Percentiles rank a stretch among this genome's conserved stretches.
Evolutionary conservation across 2,113 vertebrate species (phyloP).

Genomic region (Diphyllodes magnificus): DNA sequence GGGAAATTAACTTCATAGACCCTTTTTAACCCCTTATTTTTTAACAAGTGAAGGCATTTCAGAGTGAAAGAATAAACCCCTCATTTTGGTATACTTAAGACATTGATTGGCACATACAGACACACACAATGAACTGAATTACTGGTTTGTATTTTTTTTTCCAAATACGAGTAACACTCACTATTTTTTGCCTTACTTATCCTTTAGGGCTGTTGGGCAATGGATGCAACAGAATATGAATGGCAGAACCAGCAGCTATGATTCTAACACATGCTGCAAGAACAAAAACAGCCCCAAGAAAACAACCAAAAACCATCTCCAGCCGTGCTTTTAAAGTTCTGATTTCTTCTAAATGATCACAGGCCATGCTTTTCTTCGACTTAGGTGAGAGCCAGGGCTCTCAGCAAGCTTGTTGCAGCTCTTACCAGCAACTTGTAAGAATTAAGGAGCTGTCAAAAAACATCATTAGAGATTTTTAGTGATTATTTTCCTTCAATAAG

Average conservation of each 20-base stretch:
- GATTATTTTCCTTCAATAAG: conserved; percentile 7
- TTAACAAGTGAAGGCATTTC: neutral
- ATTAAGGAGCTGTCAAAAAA: conserved; percentile 28
- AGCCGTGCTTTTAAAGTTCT: conserved; percentile 10
- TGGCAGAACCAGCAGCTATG: neutral
- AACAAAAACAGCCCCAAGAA: neutral
- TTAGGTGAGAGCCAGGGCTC: neutral
- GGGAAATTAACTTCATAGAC: neutral
- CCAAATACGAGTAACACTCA: neutral
- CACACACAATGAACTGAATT: neutral
- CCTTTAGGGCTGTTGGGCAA: neutral
- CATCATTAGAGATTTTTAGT: neutral
- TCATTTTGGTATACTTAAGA: neutral
- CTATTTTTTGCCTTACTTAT: neutral
- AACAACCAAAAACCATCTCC: neutral
- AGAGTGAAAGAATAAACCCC: neutral
- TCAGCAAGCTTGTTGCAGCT: neutral
- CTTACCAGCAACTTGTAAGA: conserved; percentile 26
- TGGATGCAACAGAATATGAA: neutral
- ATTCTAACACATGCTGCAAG: neutral
- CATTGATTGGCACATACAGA: neutral
- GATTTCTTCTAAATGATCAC: conserved; percentile 29
- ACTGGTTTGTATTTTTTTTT: neutral
- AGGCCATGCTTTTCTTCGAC: neutral
- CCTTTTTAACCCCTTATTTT: neutral